Conservation (phyloP, 1,140 invertebrate genomes). For the Camponotus vicinus region DNA sequence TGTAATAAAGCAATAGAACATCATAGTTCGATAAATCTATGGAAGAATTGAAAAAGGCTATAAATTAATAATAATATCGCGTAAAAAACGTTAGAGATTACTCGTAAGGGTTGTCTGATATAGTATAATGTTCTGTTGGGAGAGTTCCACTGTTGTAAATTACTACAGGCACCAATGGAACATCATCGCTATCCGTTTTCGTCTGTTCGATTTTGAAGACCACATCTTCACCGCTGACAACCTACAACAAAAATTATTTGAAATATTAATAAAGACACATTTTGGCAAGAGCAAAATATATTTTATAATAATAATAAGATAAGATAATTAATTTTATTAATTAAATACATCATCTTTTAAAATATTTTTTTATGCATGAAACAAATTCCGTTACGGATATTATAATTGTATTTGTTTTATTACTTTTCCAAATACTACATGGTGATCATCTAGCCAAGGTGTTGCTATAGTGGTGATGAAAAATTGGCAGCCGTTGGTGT, state of each 20-base stretch:
- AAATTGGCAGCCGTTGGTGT: slow-evolving; percentile 98
- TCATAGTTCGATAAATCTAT: not conserved
- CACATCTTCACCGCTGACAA: slow-evolving; percentile 93
- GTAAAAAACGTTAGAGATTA: slow-evolving; percentile 79
- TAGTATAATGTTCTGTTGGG: slow-evolving; percentile 88
- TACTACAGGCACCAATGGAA: slow-evolving; percentile 89
- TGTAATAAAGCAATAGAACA: not conserved
- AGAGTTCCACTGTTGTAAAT: slow-evolving; percentile 90
- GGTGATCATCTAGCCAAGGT: slow-evolving; percentile 96
- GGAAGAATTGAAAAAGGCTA: not conserved
- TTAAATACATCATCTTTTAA: not conserved
- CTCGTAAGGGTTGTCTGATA: slow-evolving; percentile 91
- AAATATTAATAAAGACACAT: not conserved
- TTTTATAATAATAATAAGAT: not conserved
- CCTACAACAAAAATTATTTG: slow-evolving; percentile 83
- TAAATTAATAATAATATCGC: not conserved
- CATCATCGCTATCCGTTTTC: slow-evolving; percentile 91
- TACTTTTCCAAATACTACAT: slow-evolving; percentile 98
- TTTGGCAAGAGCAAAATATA: too few relatives aligned
- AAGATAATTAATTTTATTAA: slow-evolving; percentile 3
- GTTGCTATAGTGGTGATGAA: slow-evolving; percentile 97
- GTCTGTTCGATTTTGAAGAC: slow-evolving; percentile 94
- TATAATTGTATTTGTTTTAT: not conserved
- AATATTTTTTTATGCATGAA: not conserved
- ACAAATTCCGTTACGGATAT: not conserved